phyloP scores from a whole-genome alignment of 2,113 vertebrate species.

The Addax nasomaculatus region DNA sequence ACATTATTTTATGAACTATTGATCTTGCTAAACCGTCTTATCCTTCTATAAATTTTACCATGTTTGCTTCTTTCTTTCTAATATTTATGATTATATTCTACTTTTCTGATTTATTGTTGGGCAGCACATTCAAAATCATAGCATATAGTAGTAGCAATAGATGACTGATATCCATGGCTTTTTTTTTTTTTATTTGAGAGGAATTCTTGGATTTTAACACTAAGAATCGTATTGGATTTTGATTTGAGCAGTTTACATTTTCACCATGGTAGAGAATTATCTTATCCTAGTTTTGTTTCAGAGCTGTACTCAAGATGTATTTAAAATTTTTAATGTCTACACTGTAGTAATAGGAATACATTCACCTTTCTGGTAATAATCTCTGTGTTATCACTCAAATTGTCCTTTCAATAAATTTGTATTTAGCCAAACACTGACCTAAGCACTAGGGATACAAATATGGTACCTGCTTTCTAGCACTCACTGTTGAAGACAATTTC shows the following conservation, averaged over 20 bases:
- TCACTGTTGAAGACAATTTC: not conserved
- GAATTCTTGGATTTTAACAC: not conserved
- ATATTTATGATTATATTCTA: not conserved
- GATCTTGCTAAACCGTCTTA: not conserved
- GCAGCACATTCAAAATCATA: not conserved
- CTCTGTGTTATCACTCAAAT: not conserved
- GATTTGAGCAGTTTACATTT: not conserved
- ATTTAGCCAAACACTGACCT: not conserved
- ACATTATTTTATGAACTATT: conserved; percentile 15
- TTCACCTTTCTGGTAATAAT: not conserved
- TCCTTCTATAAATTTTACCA: not conserved
- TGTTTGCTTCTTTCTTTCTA: conserved; percentile 6
- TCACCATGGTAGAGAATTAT: not conserved
- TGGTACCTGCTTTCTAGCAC: not conserved
- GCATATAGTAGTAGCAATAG: not conserved
- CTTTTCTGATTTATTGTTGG: not conserved
- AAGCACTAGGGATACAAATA: not conserved
- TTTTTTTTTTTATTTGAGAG: not conserved
- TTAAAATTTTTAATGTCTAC: not conserved
- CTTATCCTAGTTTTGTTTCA: not conserved
- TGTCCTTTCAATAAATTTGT: not conserved
- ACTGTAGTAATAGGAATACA: not conserved
- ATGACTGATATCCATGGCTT: not conserved
- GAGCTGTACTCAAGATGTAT: not conserved
- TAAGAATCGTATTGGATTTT: not conserved